phyloP scores from a whole-genome alignment of 2,797 vertebrate genomes.

The Centropyge bicolor region DNA sequence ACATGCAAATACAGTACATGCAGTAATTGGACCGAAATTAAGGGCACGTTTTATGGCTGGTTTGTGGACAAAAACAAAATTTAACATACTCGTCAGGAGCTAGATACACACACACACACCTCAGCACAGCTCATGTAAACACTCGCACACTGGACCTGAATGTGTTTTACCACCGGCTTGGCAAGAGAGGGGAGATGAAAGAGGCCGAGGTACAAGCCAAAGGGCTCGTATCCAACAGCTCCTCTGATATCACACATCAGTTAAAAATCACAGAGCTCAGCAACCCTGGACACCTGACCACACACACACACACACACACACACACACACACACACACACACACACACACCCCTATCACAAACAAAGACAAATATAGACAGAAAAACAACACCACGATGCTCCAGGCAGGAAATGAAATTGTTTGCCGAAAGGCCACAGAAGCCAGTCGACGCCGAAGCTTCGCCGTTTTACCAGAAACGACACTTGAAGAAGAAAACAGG shows the following conservation, averaged over 20 bases:
- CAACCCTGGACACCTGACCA: slow-evolving; percentile 57
- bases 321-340: slow-evolving; percentile 30
- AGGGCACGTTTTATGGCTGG: background rate
- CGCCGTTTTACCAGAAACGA: background rate
- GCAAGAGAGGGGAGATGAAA: slow-evolving; percentile 37
- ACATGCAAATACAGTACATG: background rate
- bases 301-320: slow-evolving; percentile 41
- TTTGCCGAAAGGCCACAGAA: slow-evolving; percentile 20
- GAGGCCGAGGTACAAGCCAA: slow-evolving; percentile 33
- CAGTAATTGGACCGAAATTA: background rate
- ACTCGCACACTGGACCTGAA: slow-evolving; percentile 13
- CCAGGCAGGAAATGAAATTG: slow-evolving; percentile 44
- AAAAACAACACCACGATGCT: slow-evolving; percentile 43
- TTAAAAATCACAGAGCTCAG: slow-evolving; percentile 67
- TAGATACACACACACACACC: background rate
- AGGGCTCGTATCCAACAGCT: slow-evolving; percentile 52
- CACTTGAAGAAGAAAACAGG: background rate
- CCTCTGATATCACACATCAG: slow-evolving; percentile 68
- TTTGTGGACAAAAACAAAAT: background rate
- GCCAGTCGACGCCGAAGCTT: background rate
- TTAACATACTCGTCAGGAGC: background rate
- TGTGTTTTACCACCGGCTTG: slow-evolving; percentile 36
- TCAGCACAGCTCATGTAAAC: slow-evolving; percentile 20
- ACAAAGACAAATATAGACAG: slow-evolving; percentile 61
- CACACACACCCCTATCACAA: slow-evolving; percentile 23